These are phyloP conservation scores for Trichonephila clavipes DNA, from an alignment of 1,140 invertebrate species.

Conservation along the genomic window DNA sequence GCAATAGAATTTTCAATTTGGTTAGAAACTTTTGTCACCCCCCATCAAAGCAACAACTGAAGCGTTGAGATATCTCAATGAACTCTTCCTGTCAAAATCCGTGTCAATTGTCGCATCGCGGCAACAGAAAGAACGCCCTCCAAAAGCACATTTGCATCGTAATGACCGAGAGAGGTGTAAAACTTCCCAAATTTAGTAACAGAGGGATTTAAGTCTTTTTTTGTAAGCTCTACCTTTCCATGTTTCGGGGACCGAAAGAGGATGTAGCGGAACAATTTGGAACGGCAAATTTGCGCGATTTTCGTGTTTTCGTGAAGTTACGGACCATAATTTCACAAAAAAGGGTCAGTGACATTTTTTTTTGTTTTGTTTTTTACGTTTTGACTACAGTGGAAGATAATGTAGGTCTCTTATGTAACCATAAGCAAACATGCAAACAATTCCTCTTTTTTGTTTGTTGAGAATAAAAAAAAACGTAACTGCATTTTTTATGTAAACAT, in stretches of 20 bases:
- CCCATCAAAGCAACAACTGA: neutral
- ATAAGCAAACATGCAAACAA: too few species aligned
- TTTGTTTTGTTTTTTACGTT: neutral
- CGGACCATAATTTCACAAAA: neutral
- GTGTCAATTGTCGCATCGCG: neutral
- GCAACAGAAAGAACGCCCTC: neutral
- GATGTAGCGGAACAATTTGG: neutral
- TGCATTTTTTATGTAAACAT: too few species aligned
- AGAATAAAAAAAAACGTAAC: too few species aligned
- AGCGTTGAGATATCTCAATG: neutral
- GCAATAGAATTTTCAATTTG: neutral
- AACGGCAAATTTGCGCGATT: neutral
- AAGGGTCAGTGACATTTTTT: neutral
- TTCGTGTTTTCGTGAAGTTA: conserved; percentile 3
- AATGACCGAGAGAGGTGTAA: neutral
- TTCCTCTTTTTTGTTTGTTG: too few species aligned
- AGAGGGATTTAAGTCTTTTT: neutral
- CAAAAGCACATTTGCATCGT: neutral
- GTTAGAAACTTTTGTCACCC: neutral
- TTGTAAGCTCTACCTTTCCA: neutral
- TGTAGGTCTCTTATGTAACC: too few species aligned
- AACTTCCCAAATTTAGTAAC: neutral
- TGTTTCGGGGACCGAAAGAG: neutral
- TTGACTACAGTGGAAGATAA: too few species aligned
- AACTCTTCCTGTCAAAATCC: neutral